Base-by-base conservation (phyloP, 2,888 invertebrate genomes). In the Tortrix viridana region DNA sequence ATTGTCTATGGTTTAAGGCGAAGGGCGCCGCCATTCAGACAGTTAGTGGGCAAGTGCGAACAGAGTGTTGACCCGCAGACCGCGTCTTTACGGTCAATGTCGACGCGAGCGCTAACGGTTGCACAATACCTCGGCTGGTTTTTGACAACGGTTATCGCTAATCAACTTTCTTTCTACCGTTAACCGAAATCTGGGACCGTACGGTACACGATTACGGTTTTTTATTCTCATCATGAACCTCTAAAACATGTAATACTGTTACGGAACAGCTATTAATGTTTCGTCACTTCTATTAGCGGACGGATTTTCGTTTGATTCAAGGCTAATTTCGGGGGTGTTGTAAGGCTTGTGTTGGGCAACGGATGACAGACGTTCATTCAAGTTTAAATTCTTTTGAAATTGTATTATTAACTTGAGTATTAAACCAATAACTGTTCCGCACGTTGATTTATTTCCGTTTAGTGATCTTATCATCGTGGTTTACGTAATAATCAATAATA, bases 211-310 rank as follows among this genome's bases (percentile, higher is more conserved):
- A 65, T 75, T 80, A 88, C 86, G 82, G 82, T 80, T 83, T 88
- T 83, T 83, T 85, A 75, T 83, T 77, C 80, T 82, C 87, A 86
- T 86, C 86, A 74, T 72, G 74, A 71, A 70, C 66, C 73, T 78
- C 81, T 79, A 81, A 83, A 87, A 88, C 87, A 77, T 72, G 88
- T 88, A 86, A 84, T 88, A 88, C 88, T 87, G 89, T 89, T 92
- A 91, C 83, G 88, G 88, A 89, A 89, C 79, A 74, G 76, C 82
- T 83, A 81, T 81, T 82, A 79, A 68, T 69, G 70, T 89, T 84
- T 86, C 88, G 84, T 88, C 88, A 89, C 76, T 73, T 69, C 68
- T 59, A 67, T 77, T 80, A 76, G 75, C 76, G 75, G 76, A 67
- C 67, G 69, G 64, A 74, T 73, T 76, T 70, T 73, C 69, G 69